Conservation (phyloP, 2,888 invertebrate species). For the Octodonta nipae region DNA sequence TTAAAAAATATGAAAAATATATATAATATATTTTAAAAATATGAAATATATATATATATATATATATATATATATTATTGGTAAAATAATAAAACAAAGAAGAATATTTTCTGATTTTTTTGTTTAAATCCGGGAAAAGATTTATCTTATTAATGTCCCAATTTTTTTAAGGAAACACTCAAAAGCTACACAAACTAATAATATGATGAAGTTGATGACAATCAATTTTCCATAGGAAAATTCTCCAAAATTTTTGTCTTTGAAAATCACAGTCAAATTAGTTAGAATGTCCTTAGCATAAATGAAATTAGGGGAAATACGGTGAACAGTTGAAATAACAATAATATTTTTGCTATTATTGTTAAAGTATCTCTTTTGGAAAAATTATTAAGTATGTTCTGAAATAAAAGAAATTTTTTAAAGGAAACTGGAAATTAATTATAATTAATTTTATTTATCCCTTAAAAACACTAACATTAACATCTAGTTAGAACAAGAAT, state of each 20-base stretch:
- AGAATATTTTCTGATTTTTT: too few relatives aligned
- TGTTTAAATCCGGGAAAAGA: background rate
- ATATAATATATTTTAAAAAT: too few relatives aligned
- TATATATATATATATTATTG: too few relatives aligned
- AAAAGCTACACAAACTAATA: slow-evolving; percentile 62
- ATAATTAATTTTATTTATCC: slow-evolving; percentile 3
- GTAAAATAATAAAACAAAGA: slow-evolving; percentile 2
- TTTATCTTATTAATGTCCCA: slow-evolving; percentile 72
- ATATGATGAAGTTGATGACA: slow-evolving; percentile 47
- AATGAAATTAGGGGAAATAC: slow-evolving; percentile 77
- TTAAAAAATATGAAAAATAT: too few relatives aligned
- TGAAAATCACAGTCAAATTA: slow-evolving; percentile 25
- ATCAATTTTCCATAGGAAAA: slow-evolving; percentile 40
- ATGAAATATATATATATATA: too few relatives aligned
- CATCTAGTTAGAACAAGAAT: background rate
- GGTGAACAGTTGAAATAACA: slow-evolving; percentile 77
- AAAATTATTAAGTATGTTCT: slow-evolving; percentile 87
- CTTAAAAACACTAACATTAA: background rate
- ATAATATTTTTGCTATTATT: slow-evolving; percentile 63
- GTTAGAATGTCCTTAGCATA: slow-evolving; percentile 59
- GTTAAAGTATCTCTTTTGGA: slow-evolving; percentile 65
- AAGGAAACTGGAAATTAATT: slow-evolving; percentile 3
- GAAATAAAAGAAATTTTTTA: slow-evolving; percentile 23
- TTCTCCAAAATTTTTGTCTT: slow-evolving; percentile 25
- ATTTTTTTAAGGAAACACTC: slow-evolving; percentile 75